Evolutionary conservation across 2,113 vertebrate genomes (phyloP), one percentile per base, ranked within the genome.

Genomic region (Acrocephalus kingi): DNA sequence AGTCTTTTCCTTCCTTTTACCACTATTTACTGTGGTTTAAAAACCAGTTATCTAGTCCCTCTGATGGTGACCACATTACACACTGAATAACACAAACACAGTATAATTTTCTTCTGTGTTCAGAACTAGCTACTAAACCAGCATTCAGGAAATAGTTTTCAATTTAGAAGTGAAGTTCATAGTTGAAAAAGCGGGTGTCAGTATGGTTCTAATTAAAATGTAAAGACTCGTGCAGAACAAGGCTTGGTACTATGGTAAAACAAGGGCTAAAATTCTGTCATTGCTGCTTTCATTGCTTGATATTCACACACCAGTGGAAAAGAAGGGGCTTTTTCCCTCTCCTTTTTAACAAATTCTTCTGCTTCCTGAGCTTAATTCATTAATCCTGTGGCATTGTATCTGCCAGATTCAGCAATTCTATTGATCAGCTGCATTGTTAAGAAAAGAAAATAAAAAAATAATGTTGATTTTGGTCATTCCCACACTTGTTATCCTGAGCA

Each of bases 381-480:
- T 97, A 98, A 97, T 95, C 92, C 90, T 3, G 31, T 89, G 58
- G 48, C 96, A 96, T 97, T 98, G 96, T 97, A 96, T 97, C 89
- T 97, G 92, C 94, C 96, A 97, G 94, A 87, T 97, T 96, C 96
- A 95, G 55, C 87, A 92, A 91, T 96, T 96, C 98, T 88, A 96
- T 97, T 98, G 98, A 98, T 97, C 95, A 95, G 75, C 62, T 83
- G 67, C 83, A 96, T 98, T 97, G 97, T 97, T 97, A 97, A 97
- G 94, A 97, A 97, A 97, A 97, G 87, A 97, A 97, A 97, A 98
- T 97, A 85, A 94, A 95, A 98, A 98, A 97, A 97, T 97, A 96
- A 96, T 97, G 96, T 98, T 98, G 98, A 87, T 98, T 97, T 98
- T 97, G 82, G 95, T 97, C 96, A 98, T 98, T 97, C 97, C 95